Evolutionary conservation across 2,797 vertebrate species (phyloP).

Genomic region (Gymnocypris eckloni): DNA sequence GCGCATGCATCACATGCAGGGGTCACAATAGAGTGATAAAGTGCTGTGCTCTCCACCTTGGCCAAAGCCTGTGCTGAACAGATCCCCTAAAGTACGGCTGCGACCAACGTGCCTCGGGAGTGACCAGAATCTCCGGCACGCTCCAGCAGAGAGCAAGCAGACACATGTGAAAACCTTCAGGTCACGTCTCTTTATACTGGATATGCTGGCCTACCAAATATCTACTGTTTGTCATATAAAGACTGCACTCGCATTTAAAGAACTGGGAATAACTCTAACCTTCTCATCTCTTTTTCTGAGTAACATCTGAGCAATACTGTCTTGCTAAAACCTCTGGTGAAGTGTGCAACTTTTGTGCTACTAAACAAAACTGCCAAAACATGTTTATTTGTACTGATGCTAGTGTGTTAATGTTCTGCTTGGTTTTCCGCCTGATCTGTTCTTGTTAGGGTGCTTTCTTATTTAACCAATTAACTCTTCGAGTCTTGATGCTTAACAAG

Average conservation of each 20-base stretch:
- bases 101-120: conserved; percentile 92
- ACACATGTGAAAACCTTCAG: conserved; percentile 77
- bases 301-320: background rate
- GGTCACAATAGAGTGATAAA: conserved; percentile 66
- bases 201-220: background rate
- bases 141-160: conserved; percentile 84
- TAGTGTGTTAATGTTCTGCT: background rate
- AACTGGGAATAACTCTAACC: background rate
- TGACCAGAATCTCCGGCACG: conserved; percentile 96
- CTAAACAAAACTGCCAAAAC: background rate
- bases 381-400: background rate
- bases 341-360: background rate
- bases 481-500: background rate
- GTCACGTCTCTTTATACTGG: background rate
- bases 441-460: background rate
- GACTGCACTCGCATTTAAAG: background rate
- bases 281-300: background rate
- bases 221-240: background rate
- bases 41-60: conserved; percentile 90
- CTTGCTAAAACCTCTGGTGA: background rate
- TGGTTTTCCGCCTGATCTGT: background rate
- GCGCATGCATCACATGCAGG: conserved; percentile 34
- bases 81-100: conserved; percentile 96
- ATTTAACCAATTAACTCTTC: background rate
- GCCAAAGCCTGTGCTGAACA: conserved; percentile 93